Evolutionary conservation across 2,888 invertebrate genomes (phyloP), one percentile per base, ranked within the genome.

Genomic region (Tineola bisselliella): DNA sequence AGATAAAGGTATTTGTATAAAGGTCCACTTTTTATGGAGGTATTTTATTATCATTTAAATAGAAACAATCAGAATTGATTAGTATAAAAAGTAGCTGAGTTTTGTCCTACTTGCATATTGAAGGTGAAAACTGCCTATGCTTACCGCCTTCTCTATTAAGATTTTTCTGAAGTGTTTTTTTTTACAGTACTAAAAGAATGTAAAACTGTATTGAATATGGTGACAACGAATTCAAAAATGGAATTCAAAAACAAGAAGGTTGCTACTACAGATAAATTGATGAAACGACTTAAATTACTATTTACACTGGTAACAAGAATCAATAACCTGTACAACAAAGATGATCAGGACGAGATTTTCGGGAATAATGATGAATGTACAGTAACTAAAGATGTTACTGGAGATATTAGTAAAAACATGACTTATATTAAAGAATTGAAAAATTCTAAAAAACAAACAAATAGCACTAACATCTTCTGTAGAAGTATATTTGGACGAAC

Each of bases 181-280:
- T 43, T 73, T 72, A 61, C 72, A 87, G 87, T 75, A 17, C 75
- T 76, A 71, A 69, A 67, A 19, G 86, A 87, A 67, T 86, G 87
- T 64, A 84, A 83, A 69, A 73, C 81, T 1, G 86, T 86, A 0
- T 79, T 76, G 64, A 78, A 84, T 61, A 66, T 81, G 10, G 66
- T 84, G 10, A 69, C 72, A 58, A 64, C 72, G 0, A 76, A 4
- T 64, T 76, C 6, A 74, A 72, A 63, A 71, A 61, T 8, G 18
- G 43, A 70, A 63, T 66, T 69, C 1, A 66, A 67, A 30, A 69
- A 67, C 15, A 60, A 62, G 0, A 73, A 73, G 61, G 66, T 70
- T 2, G 73, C 74, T 0, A 65, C 75, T 0, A 60, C 76, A 11
- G 75, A 76, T 1, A 77, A 81, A 67, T 70, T 87, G 0, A 43